Evolutionary conservation across 2,113 vertebrate species (phyloP).

Genomic region (Phalacrocorax pelagicus): DNA sequence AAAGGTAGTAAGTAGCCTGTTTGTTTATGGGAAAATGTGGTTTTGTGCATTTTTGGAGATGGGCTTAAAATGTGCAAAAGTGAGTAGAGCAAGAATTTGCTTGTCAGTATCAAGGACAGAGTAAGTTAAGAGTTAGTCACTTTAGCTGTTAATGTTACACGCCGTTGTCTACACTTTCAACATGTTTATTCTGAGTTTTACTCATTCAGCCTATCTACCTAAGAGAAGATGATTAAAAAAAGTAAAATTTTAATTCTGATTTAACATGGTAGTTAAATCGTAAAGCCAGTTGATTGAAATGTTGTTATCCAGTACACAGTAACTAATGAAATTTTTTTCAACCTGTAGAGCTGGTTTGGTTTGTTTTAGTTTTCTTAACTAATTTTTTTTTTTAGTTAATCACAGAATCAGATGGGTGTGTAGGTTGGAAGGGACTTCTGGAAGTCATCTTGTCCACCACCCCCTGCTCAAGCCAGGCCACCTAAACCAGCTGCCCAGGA

Average conservation of each 20-base stretch:
- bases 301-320: neutral
- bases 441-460: neutral
- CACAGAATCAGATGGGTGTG: neutral
- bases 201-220: neutral
- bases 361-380: too few species aligned
- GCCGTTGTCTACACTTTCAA: neutral
- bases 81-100: neutral
- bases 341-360: neutral
- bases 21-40: neutral
- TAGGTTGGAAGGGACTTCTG: neutral
- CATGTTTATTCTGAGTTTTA: neutral
- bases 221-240: neutral
- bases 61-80: neutral
- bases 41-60: neutral
- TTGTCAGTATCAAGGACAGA: neutral
- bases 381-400: neutral
- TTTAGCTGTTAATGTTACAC: neutral
- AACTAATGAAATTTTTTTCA: neutral
- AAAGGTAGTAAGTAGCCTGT: neutral
- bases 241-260: neutral
- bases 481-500: neutral
- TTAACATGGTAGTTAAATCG: neutral
- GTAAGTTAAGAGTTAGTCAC: neutral
- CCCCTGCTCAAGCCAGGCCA: neutral
- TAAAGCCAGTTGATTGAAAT: neutral